phyloP scores from a whole-genome alignment of 2,797 vertebrate species.

The Melopsittacus undulatus region DNA sequence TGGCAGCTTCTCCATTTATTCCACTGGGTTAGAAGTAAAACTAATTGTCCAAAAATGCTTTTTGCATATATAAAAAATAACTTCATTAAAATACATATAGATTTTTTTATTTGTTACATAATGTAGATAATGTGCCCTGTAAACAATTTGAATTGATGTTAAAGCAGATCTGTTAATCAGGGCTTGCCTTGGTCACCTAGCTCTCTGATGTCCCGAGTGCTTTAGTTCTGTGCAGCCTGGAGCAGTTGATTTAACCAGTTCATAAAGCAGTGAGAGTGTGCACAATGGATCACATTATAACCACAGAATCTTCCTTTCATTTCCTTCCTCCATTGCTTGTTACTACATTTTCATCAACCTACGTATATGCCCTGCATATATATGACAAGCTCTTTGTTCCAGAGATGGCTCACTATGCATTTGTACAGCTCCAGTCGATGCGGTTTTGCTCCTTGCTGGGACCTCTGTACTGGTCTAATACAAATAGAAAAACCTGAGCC shows the following conservation, averaged over 20 bases:
- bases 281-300: background rate
- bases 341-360: background rate
- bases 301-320: background rate
- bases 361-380: background rate
- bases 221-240: background rate
- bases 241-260: background rate
- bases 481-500: background rate
- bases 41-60: background rate
- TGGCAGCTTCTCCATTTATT: background rate
- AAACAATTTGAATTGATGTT: background rate
- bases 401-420: background rate
- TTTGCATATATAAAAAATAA: background rate
- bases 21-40: background rate
- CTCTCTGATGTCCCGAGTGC: background rate
- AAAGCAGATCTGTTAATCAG: background rate
- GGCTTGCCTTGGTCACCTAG: background rate
- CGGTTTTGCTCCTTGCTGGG: background rate
- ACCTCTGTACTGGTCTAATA: background rate
- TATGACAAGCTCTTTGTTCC: background rate
- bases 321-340: background rate
- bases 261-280: background rate
- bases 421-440: background rate
- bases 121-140: background rate
- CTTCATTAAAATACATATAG: background rate
- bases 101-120: background rate